Base-by-base conservation (phyloP, 92 coral and sea anemone genomes). In the Parazoanthus atlanticus region DNA sequence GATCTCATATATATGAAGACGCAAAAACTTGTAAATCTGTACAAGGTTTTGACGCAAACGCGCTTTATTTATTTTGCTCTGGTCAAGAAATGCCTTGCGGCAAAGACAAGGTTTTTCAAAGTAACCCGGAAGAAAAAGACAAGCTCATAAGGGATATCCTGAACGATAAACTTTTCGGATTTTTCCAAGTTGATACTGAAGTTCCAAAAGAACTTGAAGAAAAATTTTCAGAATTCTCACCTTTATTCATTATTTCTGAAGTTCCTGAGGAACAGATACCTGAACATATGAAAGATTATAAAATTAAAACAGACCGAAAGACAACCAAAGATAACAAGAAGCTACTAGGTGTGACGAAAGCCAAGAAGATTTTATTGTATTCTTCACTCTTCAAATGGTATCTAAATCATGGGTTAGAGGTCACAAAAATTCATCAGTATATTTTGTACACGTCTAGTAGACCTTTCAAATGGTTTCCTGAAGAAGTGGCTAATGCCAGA, bases 21-120 rank as follows among this genome's bases (percentile, higher is more conserved):
- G 58, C 90, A 7, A 79, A 65, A 69, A 28, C 78, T 10, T 79
- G 87, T 32, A 8, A 40, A 54, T 15, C 76, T 21, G 69, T 88
- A 23, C 61, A 56, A 0, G 90, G 90, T 2, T 66, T 54, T 13
- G 87, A 88, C n/a, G 86, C 90, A 46, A 88, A 80, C 26, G 33
- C 76, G 9, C 40, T 79, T 6, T 67, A 88, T 47, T 43, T 65
- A 15, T 88, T 30, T 36, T 47, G 54, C 74, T 49, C 52, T 12
- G 46, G 16, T 4, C 61, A 58, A 8, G 90, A 88, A 21, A 88
- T 88, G 86, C 90, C 90, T 23, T 79, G 86, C 32, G 86, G 90
- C 3, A 31, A 56, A 8, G 85, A 78, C 15, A 61, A 56, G 26
- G 49, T 56, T 58, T 25, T 75, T 75, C 3, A 33, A 64, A 64